Evolutionary conservation across 2,888 invertebrate genomes (phyloP).

Genomic region (Busseola fusca): DNA sequence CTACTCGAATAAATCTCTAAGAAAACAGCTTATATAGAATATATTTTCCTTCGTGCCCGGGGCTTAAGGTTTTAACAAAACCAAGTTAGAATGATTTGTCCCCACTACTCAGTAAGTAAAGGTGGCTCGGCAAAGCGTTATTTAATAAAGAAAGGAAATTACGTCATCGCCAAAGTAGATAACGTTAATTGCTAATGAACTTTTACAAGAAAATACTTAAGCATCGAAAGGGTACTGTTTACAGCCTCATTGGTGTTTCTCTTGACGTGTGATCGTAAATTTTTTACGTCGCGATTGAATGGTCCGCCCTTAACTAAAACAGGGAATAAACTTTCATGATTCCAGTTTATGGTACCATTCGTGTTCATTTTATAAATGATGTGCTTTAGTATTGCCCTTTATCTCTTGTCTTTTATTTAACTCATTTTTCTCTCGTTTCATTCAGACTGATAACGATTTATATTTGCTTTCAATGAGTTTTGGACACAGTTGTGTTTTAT

Average conservation of each 20-base stretch:
- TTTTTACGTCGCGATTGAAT: constrained; percentile 87
- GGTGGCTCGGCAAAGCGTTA: constrained; percentile 28
- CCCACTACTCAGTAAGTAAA: constrained; percentile 36
- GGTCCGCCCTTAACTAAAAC: constrained; percentile 87
- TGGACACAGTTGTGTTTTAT: constrained; percentile 37
- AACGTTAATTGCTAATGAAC: constrained; percentile 85
- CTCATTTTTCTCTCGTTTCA: constrained; percentile 37
- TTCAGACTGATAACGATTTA: constrained; percentile 44
- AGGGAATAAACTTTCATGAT: constrained; percentile 88
- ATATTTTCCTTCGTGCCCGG: constrained; percentile 59
- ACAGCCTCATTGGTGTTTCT: constrained; percentile 87
- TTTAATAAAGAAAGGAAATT: constrained; percentile 64
- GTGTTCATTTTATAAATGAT: constrained; percentile 88
- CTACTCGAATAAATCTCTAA: constrained; percentile 65
- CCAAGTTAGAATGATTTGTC: constrained; percentile 59
- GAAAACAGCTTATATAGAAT: constrained; percentile 66
- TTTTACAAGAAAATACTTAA: constrained; percentile 82
- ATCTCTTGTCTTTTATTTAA: constrained; percentile 69
- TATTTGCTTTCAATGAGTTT: constrained; percentile 37
- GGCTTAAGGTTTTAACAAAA: constrained; percentile 66
- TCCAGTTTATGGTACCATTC: constrained; percentile 84
- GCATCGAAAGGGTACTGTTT: constrained; percentile 83
- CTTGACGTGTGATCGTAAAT: constrained; percentile 87
- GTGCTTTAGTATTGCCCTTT: constrained; percentile 76
- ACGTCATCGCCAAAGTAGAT: constrained; percentile 68